Evolutionary conservation across 2,888 invertebrate genomes (phyloP), one percentile per base, ranked within the genome.

Genomic region (Acheta domesticus): DNA sequence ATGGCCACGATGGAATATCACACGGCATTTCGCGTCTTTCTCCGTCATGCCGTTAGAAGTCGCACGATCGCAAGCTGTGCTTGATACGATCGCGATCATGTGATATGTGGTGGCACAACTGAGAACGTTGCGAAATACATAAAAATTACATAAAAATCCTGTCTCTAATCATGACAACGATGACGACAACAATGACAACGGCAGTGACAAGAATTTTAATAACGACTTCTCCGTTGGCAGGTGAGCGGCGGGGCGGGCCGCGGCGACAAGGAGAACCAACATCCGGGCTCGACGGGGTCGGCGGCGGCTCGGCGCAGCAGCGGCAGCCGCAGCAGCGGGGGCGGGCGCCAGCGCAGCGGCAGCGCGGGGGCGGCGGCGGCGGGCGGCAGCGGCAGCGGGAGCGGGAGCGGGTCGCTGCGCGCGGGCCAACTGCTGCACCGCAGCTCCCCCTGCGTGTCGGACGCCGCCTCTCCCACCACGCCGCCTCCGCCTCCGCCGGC

Each of bases 291-390:
- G 0, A 8, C 2, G 23, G 23, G 20, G 20, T 2, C 75, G 23
- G 23, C 75, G 20, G 12, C 75, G 21, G 73, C 19, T 5, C 73
- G 73, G 49, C 75, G 81, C 90, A 81, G 88, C 82, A 86, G 85
- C 81, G 87, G 85, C 82, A 81, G 82, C 11, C 83, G 84, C 76
- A 82, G 81, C 36, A 82, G 81, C 78, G 84, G 84, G 83, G 21
- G 62, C 62, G 62, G 62, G 14, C 62, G n/a, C 1, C 62, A n/a
- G 16, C 62, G 62, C 62, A 62, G 62, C 62, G 62, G 62, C 62
- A 62, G 62, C 62, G 62, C 62, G 14, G 62, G 62, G 48, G 49
- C 49, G 48, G 36, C 8, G 36, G 36, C 8, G 49, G 11, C 76
- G 76, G 49, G n/a, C 19, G 76, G n/a, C 48, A 21, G 76, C 23